Conservation (phyloP, 2,797 vertebrate genomes). For the Coreius guichenoti region DNA sequence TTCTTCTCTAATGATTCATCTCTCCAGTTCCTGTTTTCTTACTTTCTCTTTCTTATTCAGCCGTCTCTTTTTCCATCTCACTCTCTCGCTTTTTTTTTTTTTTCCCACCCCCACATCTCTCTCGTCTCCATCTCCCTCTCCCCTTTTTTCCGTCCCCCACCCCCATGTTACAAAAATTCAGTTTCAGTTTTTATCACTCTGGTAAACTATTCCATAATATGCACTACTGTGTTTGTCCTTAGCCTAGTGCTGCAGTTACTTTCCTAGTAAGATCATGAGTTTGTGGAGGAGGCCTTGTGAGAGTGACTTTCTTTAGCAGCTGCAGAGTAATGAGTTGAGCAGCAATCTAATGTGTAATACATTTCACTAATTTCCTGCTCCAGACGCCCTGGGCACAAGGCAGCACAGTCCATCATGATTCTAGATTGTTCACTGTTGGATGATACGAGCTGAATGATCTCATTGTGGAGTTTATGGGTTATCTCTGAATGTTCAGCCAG, state of each 20-base stretch:
- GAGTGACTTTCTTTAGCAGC: constrained; percentile 15
- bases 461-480: constrained; percentile 77
- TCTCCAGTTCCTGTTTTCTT: constrained; percentile 61
- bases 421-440: constrained; percentile 61
- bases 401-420: constrained; percentile 32
- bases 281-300: constrained; percentile 36
- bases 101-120: constrained; percentile 57
- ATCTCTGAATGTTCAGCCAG: constrained; percentile 77
- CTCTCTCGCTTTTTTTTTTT: constrained; percentile 23
- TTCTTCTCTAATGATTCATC: constrained; percentile 37
- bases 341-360: constrained; percentile 44
- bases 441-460: constrained; percentile 72
- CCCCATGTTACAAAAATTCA: constrained; percentile 4
- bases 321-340: constrained; percentile 40
- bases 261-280: constrained; percentile 37
- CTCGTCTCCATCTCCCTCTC: not conserved
- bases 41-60: constrained; percentile 20
- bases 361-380: constrained; percentile 23
- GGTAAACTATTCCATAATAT: constrained; percentile 8
- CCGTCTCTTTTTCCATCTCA: constrained; percentile 11
- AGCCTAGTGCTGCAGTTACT: constrained; percentile 19
- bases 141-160: constrained; percentile 29
- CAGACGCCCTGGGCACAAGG: not conserved
- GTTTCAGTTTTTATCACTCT: constrained; percentile 8
- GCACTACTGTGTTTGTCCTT: constrained; percentile 27